Percentiles rank a stretch among this genome's conserved stretches.
These are phyloP conservation scores for Rhombomys opimus DNA, from an alignment of 2,113 vertebrate genomes.

Conservation along the genomic window DNA sequence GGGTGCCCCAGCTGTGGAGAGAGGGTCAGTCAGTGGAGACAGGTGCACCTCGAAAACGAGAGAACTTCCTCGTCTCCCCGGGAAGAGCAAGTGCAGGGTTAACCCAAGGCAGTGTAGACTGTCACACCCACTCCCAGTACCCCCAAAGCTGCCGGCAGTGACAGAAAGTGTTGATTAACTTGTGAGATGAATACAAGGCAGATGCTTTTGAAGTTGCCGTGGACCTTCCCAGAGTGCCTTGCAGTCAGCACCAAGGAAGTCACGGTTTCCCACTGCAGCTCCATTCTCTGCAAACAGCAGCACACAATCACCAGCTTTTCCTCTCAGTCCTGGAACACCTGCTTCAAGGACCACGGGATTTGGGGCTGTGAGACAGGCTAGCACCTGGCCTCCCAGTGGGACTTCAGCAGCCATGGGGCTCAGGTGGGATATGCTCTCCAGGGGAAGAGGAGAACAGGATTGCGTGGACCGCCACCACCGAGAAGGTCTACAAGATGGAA, in stretches of 20 bases:
- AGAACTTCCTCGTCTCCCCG: neutral
- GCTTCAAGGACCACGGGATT: neutral
- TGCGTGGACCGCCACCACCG: neutral
- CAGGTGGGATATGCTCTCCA: neutral
- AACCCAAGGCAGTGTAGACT: slow-evolving; percentile 66
- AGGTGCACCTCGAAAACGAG: fast-evolving
- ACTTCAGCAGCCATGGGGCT: neutral
- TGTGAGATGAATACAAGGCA: slow-evolving; percentile 79
- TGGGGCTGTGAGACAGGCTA: neutral
- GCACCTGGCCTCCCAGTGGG: neutral
- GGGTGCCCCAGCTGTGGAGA: slow-evolving; percentile 97
- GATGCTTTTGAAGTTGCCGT: slow-evolving; percentile 77
- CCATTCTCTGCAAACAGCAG: neutral
- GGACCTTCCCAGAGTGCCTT: slow-evolving; percentile 54
- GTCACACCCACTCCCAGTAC: slow-evolving; percentile 46
- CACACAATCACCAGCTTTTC: neutral
- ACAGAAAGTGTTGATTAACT: slow-evolving; percentile 82
- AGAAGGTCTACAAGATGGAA: neutral
- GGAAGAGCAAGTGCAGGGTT: slow-evolving; percentile 60
- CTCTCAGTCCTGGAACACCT: neutral
- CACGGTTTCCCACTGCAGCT: neutral
- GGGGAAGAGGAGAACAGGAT: neutral
- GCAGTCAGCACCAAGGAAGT: slow-evolving; percentile 63
- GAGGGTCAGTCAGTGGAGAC: slow-evolving; percentile 67
- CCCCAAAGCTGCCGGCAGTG: slow-evolving; percentile 72